phyloP scores from a whole-genome alignment of 2,113 vertebrate species.

The Apistogramma diplotaenia region DNA sequence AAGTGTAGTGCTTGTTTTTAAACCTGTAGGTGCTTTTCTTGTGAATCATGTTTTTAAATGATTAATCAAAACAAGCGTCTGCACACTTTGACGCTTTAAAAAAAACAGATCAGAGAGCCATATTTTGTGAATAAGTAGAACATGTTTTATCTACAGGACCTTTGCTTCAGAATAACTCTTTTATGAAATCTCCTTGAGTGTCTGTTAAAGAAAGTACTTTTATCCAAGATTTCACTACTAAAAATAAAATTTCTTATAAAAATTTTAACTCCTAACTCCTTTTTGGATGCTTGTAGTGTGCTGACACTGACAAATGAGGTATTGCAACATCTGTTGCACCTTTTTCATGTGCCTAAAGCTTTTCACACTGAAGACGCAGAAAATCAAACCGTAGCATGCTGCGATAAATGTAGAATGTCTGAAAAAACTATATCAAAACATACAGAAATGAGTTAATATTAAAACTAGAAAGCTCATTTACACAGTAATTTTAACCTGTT shows the following conservation, averaged over 20 bases:
- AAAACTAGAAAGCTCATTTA: background rate
- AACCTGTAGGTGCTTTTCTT: fast-evolving
- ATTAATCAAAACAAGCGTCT: background rate
- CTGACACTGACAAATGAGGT: slow-evolving; percentile 29
- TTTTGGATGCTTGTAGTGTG: background rate
- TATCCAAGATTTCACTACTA: background rate
- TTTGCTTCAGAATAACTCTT: background rate
- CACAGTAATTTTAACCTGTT: too few species aligned
- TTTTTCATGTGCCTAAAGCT: background rate
- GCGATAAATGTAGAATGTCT: background rate
- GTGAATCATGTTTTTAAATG: background rate
- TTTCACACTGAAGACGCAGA: background rate
- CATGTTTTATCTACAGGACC: background rate
- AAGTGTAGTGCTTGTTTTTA: background rate
- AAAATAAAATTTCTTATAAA: background rate
- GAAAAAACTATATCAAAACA: background rate
- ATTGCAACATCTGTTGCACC: background rate
- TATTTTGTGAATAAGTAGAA: background rate
- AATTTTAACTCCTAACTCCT: background rate
- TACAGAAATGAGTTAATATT: background rate
- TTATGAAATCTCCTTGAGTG: background rate
- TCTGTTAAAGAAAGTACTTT: background rate
- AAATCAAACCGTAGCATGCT: background rate
- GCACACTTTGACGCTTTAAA: background rate
- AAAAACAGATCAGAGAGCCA: background rate